Evolutionary conservation across 2,888 invertebrate species (phyloP), one percentile per base, ranked within the genome.

Genomic region (Mycogona germanica): DNA sequence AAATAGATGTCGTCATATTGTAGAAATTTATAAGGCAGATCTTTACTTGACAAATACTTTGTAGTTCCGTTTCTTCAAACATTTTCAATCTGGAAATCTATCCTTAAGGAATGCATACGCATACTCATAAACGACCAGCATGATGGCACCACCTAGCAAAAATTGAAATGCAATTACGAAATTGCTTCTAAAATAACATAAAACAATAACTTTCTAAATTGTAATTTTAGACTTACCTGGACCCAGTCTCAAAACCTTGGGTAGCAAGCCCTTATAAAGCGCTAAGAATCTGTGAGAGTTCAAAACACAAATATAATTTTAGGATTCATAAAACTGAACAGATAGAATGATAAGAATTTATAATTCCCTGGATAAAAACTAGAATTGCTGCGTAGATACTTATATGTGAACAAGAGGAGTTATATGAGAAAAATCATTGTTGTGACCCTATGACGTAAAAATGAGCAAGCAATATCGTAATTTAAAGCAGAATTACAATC

Each of bases 61-160:
- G n/a, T n/a, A n/a, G n/a, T n/a, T n/a, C n/a, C n/a, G n/a, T n/a
- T n/a, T n/a, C 35, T 12, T 32, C n/a, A 32, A 9, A 32, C n/a
- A 41, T 19, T 44, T 47, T 59, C 57, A 59, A 45, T 63, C 57
- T 26, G 64, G 64, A 55, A 76, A 77, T 56, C 66, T 70, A 25
- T 65, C 57, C 55, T 79, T 78, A 64, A 93, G 74, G 69, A 76
- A 86, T 51, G 80, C 74, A 67, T 87, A 87, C 55, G 84, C 80
- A 64, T 87, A 82, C 66, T 95, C 95, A 64, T 88, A 93, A 9
- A 91, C 87, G 6, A 95, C 79, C 60, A 95, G 73, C 91, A 95
- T 89, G 54, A 95, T 91, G 2, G 92, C 95, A 21, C 93, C 95
- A 45, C 92, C 92, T 70, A 62, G 7, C 63, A 61, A 53, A 48